These are phyloP conservation scores for Thamnophis sirtalis DNA, from an alignment of 2,113 vertebrate genomes.

Conservation along the genomic window DNA sequence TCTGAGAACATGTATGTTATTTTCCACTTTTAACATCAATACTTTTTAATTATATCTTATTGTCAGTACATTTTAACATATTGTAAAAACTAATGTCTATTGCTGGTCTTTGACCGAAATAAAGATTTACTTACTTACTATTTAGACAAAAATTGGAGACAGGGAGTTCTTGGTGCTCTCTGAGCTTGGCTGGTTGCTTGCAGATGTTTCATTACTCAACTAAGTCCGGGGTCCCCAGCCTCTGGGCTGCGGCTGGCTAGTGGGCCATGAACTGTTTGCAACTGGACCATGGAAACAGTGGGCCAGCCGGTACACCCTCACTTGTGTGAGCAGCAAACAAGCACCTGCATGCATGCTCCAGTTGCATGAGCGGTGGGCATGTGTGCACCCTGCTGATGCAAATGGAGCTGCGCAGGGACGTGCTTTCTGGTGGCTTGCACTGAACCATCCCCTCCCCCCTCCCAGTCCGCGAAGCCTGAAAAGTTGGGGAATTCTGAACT, in stretches of 20 bases:
- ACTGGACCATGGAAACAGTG: neutral
- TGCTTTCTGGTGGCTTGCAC: neutral
- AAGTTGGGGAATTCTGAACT: neutral
- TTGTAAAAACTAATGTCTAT: no score
- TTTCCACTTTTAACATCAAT: no score
- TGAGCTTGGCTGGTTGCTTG: neutral
- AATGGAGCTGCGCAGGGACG: fast-evolving
- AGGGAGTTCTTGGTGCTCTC: neutral
- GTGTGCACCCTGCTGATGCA: neutral
- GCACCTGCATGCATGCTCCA: fast-evolving
- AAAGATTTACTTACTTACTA: no score
- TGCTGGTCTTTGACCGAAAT: no score
- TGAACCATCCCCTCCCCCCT: neutral
- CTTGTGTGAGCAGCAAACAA: neutral
- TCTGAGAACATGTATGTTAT: no score
- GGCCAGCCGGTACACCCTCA: neutral
- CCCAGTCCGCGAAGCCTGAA: neutral
- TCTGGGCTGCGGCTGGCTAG: neutral
- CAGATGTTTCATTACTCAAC: neutral
- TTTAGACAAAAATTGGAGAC: neutral
- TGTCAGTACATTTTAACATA: no score
- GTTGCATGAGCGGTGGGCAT: neutral
- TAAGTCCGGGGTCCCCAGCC: neutral
- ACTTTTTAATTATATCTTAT: no score
- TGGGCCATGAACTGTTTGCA: neutral